Percentiles rank a stretch among this genome's conserved stretches.
Evolutionary conservation across 2,113 vertebrate species (phyloP).

Genomic region (Speoplatyrhinus poulsoni): DNA sequence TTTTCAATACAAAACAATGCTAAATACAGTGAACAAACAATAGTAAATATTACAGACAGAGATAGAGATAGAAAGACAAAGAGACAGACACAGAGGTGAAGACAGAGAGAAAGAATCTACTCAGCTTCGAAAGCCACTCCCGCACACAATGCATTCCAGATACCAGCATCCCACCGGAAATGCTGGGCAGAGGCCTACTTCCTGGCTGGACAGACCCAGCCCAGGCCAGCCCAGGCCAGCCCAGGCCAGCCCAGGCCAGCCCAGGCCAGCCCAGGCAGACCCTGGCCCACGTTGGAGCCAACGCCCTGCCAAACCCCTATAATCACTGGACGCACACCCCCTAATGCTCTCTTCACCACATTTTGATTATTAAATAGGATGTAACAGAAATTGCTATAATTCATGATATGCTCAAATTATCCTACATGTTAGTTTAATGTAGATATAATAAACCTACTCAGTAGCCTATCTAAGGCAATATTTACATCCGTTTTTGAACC

Average conservation of each 20-base stretch:
- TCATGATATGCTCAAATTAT: too few relatives aligned
- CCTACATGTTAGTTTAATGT: too few relatives aligned
- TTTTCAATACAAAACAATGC: background rate
- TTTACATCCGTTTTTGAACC: too few relatives aligned
- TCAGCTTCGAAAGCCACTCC: conserved; percentile 40
- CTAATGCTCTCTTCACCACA: conserved; percentile 50
- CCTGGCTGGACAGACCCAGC: conserved; percentile 69
- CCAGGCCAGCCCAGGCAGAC: conserved; percentile 38
- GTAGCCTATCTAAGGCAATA: too few relatives aligned
- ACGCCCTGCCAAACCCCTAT: conserved; percentile 66
- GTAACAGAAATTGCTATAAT: conserved; percentile 11
- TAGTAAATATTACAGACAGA: conserved; percentile 12
- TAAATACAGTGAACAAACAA: conserved; percentile 19
- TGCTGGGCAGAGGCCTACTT: conserved; percentile 75
- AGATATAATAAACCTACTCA: too few relatives aligned
- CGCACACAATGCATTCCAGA: conserved; percentile 53
- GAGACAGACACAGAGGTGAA: conserved; percentile 16
- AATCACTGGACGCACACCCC: conserved; percentile 73
- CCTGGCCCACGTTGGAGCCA: background rate
- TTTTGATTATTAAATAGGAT: background rate
- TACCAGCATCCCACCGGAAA: conserved; percentile 68
- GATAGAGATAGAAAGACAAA: conserved; percentile 10
- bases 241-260: background rate
- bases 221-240: conserved; percentile 46
- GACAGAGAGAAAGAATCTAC: background rate